Conservation (phyloP, 2,113 vertebrate species). For the Toxotes jaculatrix region DNA sequence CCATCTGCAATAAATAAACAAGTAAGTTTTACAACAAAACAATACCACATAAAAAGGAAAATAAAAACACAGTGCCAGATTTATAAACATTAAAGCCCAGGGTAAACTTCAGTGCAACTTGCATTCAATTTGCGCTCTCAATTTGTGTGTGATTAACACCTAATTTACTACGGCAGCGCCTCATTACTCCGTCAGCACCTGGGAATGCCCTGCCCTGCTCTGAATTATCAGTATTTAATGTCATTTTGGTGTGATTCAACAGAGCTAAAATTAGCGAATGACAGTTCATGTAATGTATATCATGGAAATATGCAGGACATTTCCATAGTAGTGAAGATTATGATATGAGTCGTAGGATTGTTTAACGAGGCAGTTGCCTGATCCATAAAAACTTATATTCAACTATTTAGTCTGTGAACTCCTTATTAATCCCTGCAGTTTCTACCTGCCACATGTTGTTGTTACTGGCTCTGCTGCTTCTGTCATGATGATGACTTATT, state of each 20-base stretch:
- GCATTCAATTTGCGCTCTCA: neutral
- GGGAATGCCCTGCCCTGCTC: neutral
- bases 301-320: too few species aligned
- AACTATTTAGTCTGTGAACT: neutral
- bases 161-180: conserved; percentile 22
- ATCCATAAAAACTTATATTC: neutral
- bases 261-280: neutral
- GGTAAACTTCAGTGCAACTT: neutral
- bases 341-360: neutral
- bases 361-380: neutral
- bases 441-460: neutral
- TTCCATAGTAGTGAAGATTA: neutral
- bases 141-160: conserved; percentile 13
- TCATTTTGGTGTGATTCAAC: neutral
- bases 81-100: neutral
- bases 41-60: neutral
- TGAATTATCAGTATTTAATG: neutral
- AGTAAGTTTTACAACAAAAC: too few species aligned
- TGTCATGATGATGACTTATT: neutral
- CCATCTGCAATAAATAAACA: neutral
- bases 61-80: neutral
- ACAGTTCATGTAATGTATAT: neutral
- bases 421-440: neutral
- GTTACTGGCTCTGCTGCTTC: neutral
- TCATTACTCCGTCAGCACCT: conserved; percentile 24